Base-by-base conservation (phyloP, 2,113 vertebrate species). In the Percopsis transmontana region DNA sequence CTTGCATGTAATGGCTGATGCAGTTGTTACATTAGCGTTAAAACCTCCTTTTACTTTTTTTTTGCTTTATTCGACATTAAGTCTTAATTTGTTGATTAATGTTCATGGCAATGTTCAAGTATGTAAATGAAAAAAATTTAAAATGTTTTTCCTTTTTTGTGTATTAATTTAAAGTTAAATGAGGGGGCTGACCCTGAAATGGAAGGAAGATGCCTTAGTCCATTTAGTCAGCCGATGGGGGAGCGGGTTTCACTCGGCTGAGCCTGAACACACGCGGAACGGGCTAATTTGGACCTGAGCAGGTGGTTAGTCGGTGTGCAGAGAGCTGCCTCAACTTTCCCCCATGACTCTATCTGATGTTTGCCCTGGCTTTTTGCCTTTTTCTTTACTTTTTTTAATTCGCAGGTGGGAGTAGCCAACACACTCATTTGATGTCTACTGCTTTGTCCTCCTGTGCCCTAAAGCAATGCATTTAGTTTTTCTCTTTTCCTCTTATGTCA, bases 271-370 rank as follows among this genome's bases (percentile, higher is more conserved):
- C 68, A 77, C 80, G 90, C 52, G 86, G 81, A 86, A 90, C 85
- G 82, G 70, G 81, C 83, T 85, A 80, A 90, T 89, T 90, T 81
- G 85, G 81, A 67, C 58, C n/a, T 70, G 87, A 84, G 80, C 87
- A 89, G 88, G 85, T 89, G 87, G 83, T 83, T 85, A 53, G 77
- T 82, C 76, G 63, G 58, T 66, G 60, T 42, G 78, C 65, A 59
- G 70, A 57, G 81, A 87, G 72, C 62, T 24, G 41, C 20, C 58
- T 21, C 0, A 45, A 60, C 58, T 54, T 75, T 4, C 75, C 83
- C 62, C 58, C 66, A 50, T 62, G n/a, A 52, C 66, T 71, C 76
- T 66, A 64, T 82, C 74, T 84, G 67, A 87, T 85, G 74, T 77
- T 75, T 79, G 58, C 72, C 67, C 63, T 68, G 39, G 54, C 69